phyloP scores from a whole-genome alignment of 2,888 invertebrate genomes.

The Periphyllus acericola region DNA sequence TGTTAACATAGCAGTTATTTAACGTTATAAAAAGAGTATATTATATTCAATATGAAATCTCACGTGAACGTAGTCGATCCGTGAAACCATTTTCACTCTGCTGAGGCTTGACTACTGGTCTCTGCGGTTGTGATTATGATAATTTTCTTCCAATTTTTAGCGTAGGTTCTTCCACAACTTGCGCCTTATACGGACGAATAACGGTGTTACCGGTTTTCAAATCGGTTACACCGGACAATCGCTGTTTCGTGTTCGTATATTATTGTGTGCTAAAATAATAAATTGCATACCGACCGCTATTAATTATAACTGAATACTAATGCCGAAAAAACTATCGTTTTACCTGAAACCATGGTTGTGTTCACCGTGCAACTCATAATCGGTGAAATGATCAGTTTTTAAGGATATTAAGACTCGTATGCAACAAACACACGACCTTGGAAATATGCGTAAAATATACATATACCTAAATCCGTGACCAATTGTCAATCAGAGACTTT shows the following conservation, averaged over 20 bases:
- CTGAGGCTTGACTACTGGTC: conserved; percentile 37
- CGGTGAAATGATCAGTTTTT: conserved; percentile 56
- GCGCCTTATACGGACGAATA: conserved; percentile 8
- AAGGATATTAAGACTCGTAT: conserved; percentile 50
- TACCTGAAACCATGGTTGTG: conserved; percentile 17
- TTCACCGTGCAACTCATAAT: conserved; percentile 48
- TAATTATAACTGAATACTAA: conserved; percentile 12
- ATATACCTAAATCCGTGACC: conserved; percentile 1
- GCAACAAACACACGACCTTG: conserved; percentile 49
- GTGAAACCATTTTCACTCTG: conserved; percentile 50
- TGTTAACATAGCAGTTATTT: neutral
- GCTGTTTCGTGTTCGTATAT: neutral
- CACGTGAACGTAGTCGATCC: conserved; percentile 38
- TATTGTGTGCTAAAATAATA: conserved; percentile 7
- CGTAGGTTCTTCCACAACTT: neutral
- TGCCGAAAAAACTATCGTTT: neutral
- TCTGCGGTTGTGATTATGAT: conserved; percentile 27
- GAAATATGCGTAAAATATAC: neutral
- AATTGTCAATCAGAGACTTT: conserved; percentile 54
- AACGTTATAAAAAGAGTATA: neutral
- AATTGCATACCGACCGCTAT: neutral
- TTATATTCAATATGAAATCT: conserved; percentile 15
- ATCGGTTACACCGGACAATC: neutral
- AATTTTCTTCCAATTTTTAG: neutral
- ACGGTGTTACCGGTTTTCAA: conserved; percentile 53